Base-by-base conservation (phyloP, 2,797 vertebrate genomes). In the Eospalax fontanierii region DNA sequence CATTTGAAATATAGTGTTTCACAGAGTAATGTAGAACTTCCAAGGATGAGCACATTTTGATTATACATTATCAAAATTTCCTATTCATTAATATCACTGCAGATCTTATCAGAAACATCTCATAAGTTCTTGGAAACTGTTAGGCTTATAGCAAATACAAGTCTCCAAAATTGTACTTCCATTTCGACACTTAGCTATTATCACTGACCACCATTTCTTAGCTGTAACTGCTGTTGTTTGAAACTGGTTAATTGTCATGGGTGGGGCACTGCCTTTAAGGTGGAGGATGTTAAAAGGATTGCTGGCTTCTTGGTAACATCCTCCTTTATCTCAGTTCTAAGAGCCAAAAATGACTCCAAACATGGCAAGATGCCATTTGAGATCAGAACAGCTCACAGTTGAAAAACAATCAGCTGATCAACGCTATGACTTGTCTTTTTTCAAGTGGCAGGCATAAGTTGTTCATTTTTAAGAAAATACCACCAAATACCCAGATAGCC, bases 401-500 rank as follows among this genome's bases (percentile, higher is more conserved):
- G 24, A 79, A 33, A 76, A 54, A 22, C 12, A 15, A 1, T 19
- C 11, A 16, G 30, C 38, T 75, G 40, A 7, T 59, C 9, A 65
- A 26, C 46, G 54, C 30, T 71, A 16, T 75, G 4, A 12, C 16
- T 57, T 93, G 3, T 65, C 40, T 88, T 83, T 73, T 81, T 92
- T 94, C 82, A 71, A 28, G 40, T 79, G 35, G 30, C 35, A 40
- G 66, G 33, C 54, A 85, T 12, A 89, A 7, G 61, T 88, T 68
- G 38, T 57, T 88, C 65, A 35, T 86, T 85, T n/a, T 79, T 68
- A 66, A 85, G 86, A 87, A 93, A 87, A 78, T 59, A 63, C 33
- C 63, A 46, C 22, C 65, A 59, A 10, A 63, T 73, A 33, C 18
- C 7, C 46, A 68, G 43, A 33, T 54, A 88, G 68, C 50, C 50